These are phyloP conservation scores for Aricia agestis DNA, from an alignment of 1,140 invertebrate species.

Conservation along the genomic window DNA sequence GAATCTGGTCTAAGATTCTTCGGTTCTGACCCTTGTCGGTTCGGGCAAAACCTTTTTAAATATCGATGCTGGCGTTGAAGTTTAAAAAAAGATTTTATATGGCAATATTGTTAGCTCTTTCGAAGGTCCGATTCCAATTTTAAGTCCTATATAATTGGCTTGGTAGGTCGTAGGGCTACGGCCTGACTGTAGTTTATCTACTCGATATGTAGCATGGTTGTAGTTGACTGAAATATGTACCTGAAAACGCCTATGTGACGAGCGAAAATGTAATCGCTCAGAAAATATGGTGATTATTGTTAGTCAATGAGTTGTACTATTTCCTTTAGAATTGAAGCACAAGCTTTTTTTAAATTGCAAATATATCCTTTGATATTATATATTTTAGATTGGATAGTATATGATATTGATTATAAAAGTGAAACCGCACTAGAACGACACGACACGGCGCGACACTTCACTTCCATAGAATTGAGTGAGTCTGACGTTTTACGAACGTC, in stretches of 20 bases:
- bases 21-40: too few species aligned
- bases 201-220: not conserved
- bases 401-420: too few species aligned
- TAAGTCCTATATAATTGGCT: not conserved
- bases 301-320: not conserved
- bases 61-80: too few species aligned
- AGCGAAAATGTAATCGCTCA: not conserved
- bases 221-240: constrained; percentile 10
- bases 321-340: not conserved
- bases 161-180: not conserved
- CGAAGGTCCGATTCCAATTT: not conserved
- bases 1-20: too few species aligned
- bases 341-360: not conserved
- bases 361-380: not conserved
- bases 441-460: too few species aligned
- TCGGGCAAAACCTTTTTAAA: too few species aligned
- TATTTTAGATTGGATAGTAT: too few species aligned
- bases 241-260: not conserved
- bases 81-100: too few species aligned
- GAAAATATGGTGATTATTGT: not conserved
- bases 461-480: too few species aligned
- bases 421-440: too few species aligned
- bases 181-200: not conserved
- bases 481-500: too few species aligned
- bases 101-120: not conserved